phyloP scores from a whole-genome alignment of 2,888 invertebrate species.

The Synanthedon formicaeformis region DNA sequence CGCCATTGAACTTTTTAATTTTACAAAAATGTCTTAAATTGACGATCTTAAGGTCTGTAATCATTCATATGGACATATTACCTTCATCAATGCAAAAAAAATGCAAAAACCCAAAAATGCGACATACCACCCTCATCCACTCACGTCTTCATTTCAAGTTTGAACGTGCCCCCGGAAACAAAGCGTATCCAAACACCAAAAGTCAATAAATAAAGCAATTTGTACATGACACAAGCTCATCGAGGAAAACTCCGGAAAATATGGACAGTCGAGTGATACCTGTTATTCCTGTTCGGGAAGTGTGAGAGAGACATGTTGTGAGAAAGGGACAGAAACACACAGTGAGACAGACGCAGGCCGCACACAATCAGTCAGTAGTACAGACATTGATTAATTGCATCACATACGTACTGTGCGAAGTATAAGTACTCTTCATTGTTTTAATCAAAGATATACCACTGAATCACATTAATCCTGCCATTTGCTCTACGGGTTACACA shows the following conservation, averaged over 20 bases:
- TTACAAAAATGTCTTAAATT: too few relatives aligned
- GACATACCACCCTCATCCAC: too few relatives aligned
- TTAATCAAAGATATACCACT: too few relatives aligned
- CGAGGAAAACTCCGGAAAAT: conserved; percentile 33
- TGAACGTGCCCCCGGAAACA: neutral
- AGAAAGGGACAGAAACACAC: conserved; percentile 67
- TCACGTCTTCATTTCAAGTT: too few relatives aligned
- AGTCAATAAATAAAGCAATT: conserved; percentile 39
- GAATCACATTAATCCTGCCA: too few relatives aligned
- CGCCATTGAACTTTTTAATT: too few relatives aligned
- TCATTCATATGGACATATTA: too few relatives aligned
- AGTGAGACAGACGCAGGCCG: conserved; percentile 67
- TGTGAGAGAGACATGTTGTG: conserved; percentile 67
- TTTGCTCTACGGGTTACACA: too few relatives aligned
- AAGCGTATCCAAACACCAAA: conserved; percentile 5
- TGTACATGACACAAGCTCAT: conserved; percentile 54
- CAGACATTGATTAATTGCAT: neutral
- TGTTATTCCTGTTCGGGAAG: conserved; percentile 66
- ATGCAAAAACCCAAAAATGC: too few relatives aligned
- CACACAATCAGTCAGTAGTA: conserved; percentile 35
- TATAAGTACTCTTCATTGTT: too few relatives aligned
- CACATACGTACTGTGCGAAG: neutral
- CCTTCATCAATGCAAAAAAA: too few relatives aligned
- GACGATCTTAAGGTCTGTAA: too few relatives aligned
- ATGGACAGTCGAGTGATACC: conserved; percentile 54